Evolutionary conservation across 2,888 invertebrate genomes (phyloP), one percentile per base, ranked within the genome.

Genomic region (Dasysyrphus albostriatus): DNA sequence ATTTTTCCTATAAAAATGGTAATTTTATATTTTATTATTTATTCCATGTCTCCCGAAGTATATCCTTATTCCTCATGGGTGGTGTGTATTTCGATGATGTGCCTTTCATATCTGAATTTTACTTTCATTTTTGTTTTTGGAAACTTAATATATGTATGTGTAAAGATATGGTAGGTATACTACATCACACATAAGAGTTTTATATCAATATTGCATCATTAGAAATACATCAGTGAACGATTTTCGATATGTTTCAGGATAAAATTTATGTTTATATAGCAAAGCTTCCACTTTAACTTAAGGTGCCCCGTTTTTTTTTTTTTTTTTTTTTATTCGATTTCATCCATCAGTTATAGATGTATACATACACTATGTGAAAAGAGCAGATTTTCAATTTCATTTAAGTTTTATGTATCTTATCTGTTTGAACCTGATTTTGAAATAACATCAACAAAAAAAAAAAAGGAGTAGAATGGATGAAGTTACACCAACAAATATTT

Each of bases 1-100:
- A 77, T 85, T 85, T 69, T 85, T 81, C 77, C 85, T 81, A 85
- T 85, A 85, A 85, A 85, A 77, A 85, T 85, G 85, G 81, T 85
- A 85, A 85, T 85, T 73, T 85, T 77, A 69, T 76, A 75, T 72
- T 67, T 24, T 77, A 69, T 80, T 24, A 75, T 75, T 67, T 24
- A 72, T 65, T 75, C 54, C 67, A 67, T 61, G 73, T 79, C 83
- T 58, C 65, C 34, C 51, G 2, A 44, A 63, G 49, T 19, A 58
- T 44, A 58, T 44, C 54, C 59, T 70, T 59, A 24, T 54, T 59
- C 9, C 51, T 56, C 56, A 5, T 19, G 32, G 19, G 63, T 56
- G n/a, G 8, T 49, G 19, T 72, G 29, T 32, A 9, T 44, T 42
- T 24, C 49, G 39, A n/a, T 49, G 67, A 19, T 49, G 49, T 37